Base-by-base conservation (phyloP, 1,140 invertebrate genomes). In the Anastatus disparis region DNA sequence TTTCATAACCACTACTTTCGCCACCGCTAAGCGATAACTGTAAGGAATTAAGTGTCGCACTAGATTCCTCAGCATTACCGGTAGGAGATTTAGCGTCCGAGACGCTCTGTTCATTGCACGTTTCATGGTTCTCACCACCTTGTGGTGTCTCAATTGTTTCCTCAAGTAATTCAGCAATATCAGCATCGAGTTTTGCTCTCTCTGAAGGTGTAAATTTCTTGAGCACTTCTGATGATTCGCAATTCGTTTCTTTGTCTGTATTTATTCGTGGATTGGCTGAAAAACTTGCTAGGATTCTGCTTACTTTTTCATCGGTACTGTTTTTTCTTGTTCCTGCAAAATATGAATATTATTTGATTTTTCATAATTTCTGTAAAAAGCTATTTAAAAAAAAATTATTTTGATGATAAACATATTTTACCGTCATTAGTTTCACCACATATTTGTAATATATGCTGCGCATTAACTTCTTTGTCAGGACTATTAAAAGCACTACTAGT, bases 1-100 rank as follows among this genome's bases (percentile, higher is more conserved):
- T 95, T 76, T 95, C 93, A 76, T 95, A 95, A 29, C 93, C 93
- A 80, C 93, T 94, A 73, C 93, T 94, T 71, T 94, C 92, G 3
- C 92, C 93, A 15, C 63, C 70, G 27, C 44, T 67, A 17, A 92
- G 87, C 0, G 93, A 95, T 48, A 90, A 89, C 68, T n/a, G 78
- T 76, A 56, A 69, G 78, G 6, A 78, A 76, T 66, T 85, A 77
- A 6, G 79, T 74, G 15, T 76, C 13, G 58, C 73, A 55, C 79
- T 78, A 1, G 76, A 75, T 40, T 77, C 77, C 3, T 70, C 66
- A 1, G 66, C 71, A 2, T 50, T 71, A 15, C 63, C 26, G 13
- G 55, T 71, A 3, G 64, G 75, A 1, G 53, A 40, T 12, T 75
- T 78, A 0, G 68, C 70, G 6, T 71, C 66, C 17, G 44, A 46